Evolutionary conservation across 2,888 invertebrate species (phyloP).

Genomic region (Agrotis puta): DNA sequence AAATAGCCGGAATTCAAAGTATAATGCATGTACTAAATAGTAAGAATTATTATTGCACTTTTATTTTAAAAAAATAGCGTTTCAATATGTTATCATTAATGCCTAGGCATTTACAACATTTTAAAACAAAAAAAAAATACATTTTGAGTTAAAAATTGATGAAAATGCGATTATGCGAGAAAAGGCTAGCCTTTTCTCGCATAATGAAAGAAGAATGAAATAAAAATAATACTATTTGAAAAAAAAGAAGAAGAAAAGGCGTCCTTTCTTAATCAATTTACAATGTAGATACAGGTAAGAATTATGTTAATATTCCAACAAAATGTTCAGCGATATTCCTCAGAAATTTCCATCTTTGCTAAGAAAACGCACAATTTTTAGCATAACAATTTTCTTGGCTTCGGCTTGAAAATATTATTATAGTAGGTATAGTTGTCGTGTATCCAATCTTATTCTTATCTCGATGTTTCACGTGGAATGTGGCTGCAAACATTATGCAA

Average conservation of each 20-base stretch:
- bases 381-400: constrained; percentile 19
- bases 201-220: no score
- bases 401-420: constrained; percentile 42
- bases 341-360: constrained; percentile 22
- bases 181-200: no score
- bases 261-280: not conserved
- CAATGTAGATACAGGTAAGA: not conserved
- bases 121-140: no score
- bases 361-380: constrained; percentile 53
- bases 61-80: no score
- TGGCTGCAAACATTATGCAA: constrained; percentile 63
- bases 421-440: constrained; percentile 41
- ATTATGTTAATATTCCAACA: not conserved
- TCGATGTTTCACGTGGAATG: constrained; percentile 55
- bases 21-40: no score
- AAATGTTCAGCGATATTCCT: constrained; percentile 26
- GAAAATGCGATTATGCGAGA: no score
- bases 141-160: no score
- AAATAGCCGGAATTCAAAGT: no score
- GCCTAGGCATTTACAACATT: no score
- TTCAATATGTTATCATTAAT: no score
- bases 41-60: no score
- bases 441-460: constrained; percentile 48
- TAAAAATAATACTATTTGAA: no score
- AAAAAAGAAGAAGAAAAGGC: not conserved